Conservation (phyloP, 2,797 vertebrate species). For the Apodemus agrarius region DNA sequence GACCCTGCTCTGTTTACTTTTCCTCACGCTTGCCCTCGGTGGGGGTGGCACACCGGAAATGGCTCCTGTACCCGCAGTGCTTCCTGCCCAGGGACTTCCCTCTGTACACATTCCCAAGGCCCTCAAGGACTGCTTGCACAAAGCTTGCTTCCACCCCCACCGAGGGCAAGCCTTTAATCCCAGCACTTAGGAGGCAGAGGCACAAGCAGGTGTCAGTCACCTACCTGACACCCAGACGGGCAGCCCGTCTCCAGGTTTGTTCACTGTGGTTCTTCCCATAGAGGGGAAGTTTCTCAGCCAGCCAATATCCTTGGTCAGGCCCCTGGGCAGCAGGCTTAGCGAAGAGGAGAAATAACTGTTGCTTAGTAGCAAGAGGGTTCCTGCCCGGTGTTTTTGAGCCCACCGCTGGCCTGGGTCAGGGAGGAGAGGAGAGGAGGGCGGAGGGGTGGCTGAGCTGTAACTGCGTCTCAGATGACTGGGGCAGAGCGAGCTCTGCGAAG, state of each 20-base stretch:
- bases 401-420: background rate
- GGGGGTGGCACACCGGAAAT: background rate
- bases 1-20: background rate
- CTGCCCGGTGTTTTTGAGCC: background rate
- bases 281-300: background rate
- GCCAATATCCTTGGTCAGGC: background rate
- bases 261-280: background rate
- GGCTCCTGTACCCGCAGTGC: accelerated
- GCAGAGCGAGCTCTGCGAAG: background rate
- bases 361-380: background rate
- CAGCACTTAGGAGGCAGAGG: too few relatives aligned
- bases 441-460: background rate
- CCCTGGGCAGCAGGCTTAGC: background rate
- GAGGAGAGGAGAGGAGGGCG: background rate
- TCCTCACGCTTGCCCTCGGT: background rate
- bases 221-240: background rate
- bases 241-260: too few relatives aligned
- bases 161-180: too few relatives aligned
- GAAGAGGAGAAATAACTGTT: background rate
- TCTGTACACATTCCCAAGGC: too few relatives aligned
- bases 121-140: too few relatives aligned
- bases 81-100: background rate
- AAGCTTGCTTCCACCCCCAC: too few relatives aligned
- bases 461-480: background rate
- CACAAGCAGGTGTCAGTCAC: too few relatives aligned